Evolutionary conservation across 1,140 invertebrate species (phyloP), one percentile per base, ranked within the genome.

Genomic region (Hormaphis cornu): DNA sequence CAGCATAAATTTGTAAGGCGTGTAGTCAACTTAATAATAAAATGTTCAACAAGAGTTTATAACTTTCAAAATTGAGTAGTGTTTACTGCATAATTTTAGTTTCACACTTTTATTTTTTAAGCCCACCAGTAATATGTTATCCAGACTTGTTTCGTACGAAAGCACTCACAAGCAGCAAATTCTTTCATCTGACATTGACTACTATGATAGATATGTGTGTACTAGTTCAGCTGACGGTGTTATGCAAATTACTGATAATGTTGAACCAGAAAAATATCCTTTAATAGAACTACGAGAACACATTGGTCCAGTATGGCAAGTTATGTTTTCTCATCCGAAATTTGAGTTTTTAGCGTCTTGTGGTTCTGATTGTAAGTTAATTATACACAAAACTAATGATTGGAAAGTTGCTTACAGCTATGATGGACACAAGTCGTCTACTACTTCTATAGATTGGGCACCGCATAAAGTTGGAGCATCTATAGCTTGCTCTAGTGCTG

Each of bases 111-210:
- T n/a, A n/a, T n/a, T n/a, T n/a, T n/a, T n/a, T n/a, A n/a, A n/a
- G n/a, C n/a, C n/a, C n/a, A n/a, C n/a, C 30, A 56, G 6, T 22
- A 37, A 24, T 8, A 90, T 91, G 94, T 91, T 97, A 56, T 89
- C 90, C 58, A 85, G 96, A 46, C 80, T 96, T 71, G 92, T 93
- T 79, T 92, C 94, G 40, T 89, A 98, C 30, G 95, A 98, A 79
- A 98, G 95, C 12, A 90, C 89, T 69, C 96, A 99, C 81, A 94
- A 98, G 78, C 96, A 98, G 77, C 96, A 98, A 90, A 94, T 99
- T 74, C 96, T 99, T 80, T 96, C 99, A 84, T 96, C 97, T 1
- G 93, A 97, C 79, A 86, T 99, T 79, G 96, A 99, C 82, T 99
- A 95, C 79, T 98, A 97, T 79, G 97, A 97, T n/a, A 85, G 93